Percentiles rank a stretch among this genome's conserved stretches.
These are phyloP conservation scores for Aphelinus certus DNA, from an alignment of 1,140 invertebrate genomes.

Conservation along the genomic window DNA sequence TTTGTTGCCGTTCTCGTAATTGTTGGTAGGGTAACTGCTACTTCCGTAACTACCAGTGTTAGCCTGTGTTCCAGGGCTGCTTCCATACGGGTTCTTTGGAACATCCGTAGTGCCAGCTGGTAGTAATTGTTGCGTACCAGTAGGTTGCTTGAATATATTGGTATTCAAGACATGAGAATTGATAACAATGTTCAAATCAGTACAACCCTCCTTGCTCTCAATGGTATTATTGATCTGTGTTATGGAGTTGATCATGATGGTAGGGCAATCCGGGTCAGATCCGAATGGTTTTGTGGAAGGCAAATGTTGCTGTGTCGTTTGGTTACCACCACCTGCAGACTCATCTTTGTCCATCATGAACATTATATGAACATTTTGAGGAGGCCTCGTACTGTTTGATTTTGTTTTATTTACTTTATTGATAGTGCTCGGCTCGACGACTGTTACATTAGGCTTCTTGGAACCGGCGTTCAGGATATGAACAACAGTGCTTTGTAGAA, in stretches of 20 bases:
- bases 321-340: conserved; percentile 14
- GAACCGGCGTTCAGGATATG: conserved; percentile 55
- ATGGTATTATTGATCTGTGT: conserved; percentile 62
- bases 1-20: not conserved
- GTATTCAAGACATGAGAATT: conserved; percentile 61
- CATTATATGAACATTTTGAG: conserved; percentile 60
- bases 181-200: conserved; percentile 63
- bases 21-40: conserved; percentile 7
- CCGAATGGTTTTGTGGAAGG: conserved; percentile 1
- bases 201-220: conserved; percentile 62
- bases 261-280: conserved; percentile 53
- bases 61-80: not conserved
- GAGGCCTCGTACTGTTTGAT: conserved; percentile 27
- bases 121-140: not conserved
- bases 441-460: conserved; percentile 48
- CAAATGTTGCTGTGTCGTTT: conserved; percentile 1
- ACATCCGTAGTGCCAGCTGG: not conserved
- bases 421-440: conserved; percentile 5
- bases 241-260: conserved; percentile 61
- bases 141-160: conserved; percentile 47
- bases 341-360: conserved; percentile 54
- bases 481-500: conserved; percentile 58
- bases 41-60: not conserved
- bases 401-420: conserved; percentile 15
- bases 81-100: conserved; percentile 5